phyloP scores from a whole-genome alignment of 1,140 invertebrate genomes.

The Galleria mellonella region DNA sequence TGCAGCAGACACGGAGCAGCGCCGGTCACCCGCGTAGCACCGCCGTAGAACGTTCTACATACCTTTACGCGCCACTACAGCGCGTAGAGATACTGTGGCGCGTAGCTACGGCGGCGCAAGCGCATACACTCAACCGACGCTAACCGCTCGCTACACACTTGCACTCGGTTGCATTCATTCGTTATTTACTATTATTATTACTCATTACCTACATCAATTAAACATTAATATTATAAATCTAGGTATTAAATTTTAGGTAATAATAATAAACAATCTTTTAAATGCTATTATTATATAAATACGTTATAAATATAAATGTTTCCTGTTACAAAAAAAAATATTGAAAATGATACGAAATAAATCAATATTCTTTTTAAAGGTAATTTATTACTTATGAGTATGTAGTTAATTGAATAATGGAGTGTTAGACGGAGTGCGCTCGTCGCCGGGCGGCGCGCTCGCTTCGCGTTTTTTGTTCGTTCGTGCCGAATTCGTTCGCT shows the following conservation, averaged over 20 bases:
- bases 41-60: slow-evolving; percentile 12
- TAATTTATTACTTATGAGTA: slow-evolving; percentile 74
- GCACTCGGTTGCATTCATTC: slow-evolving; percentile 65
- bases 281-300: slow-evolving; percentile 76
- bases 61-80: slow-evolving; percentile 1
- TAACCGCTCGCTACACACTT: slow-evolving; percentile 39
- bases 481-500: slow-evolving; percentile 64
- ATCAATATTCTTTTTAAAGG: slow-evolving; percentile 73
- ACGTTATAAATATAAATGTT: slow-evolving; percentile 77
- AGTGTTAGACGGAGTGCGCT: slow-evolving; percentile 61
- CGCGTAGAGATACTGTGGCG: slow-evolving; percentile 6
- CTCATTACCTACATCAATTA: slow-evolving; percentile 73
- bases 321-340: slow-evolving; percentile 75
- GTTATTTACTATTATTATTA: slow-evolving; percentile 72
- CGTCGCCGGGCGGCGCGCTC: slow-evolving; percentile 51
- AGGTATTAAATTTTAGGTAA: slow-evolving; percentile 75
- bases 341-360: slow-evolving; percentile 75
- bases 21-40: slow-evolving; percentile 14
- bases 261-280: slow-evolving; percentile 75
- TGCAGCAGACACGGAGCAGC: slow-evolving; percentile 28
- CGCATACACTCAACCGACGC: slow-evolving; percentile 18
- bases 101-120: slow-evolving; percentile 11
- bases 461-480: slow-evolving; percentile 66
- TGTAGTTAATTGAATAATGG: slow-evolving; percentile 71
- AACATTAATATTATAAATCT: slow-evolving; percentile 73